Percentiles rank a stretch among this genome's conserved stretches.
Evolutionary conservation across 1,140 invertebrate genomes (phyloP).

Genomic region (Brachionus asplanchnoidis): DNA sequence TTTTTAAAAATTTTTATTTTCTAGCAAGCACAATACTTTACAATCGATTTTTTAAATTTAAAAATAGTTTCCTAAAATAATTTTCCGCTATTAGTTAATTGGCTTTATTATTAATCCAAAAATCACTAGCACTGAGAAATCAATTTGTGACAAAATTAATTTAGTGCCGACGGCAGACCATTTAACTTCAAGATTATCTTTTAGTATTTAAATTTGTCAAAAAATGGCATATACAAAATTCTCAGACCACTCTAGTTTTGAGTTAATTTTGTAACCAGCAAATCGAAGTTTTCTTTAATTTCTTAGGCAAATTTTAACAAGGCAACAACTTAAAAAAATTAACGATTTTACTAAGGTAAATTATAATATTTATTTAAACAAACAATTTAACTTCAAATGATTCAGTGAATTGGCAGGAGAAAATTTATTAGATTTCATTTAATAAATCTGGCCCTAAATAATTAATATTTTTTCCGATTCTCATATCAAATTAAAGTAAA

Average conservation of each 20-base stretch:
- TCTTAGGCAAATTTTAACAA: neutral
- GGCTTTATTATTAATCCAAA: neutral
- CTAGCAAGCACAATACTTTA: neutral
- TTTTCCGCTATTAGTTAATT: neutral
- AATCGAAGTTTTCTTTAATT: neutral
- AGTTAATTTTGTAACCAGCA: neutral
- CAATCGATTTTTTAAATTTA: neutral
- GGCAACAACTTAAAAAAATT: neutral
- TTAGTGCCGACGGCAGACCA: neutral
- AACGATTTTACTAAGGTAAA: neutral
- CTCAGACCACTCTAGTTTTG: neutral
- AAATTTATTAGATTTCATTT: neutral
- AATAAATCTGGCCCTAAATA: neutral
- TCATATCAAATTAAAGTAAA: neutral
- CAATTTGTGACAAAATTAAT: neutral
- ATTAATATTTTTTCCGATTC: conserved; percentile 4
- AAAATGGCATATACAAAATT: neutral
- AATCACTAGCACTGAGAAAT: neutral
- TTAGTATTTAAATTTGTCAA: neutral
- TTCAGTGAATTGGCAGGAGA: neutral
- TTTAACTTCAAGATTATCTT: neutral
- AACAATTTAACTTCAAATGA: neutral
- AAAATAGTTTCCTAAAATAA: neutral
- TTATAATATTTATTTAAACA: neutral
- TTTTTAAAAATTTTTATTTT: neutral